phyloP scores from a whole-genome alignment of 1,140 invertebrate genomes.

The Bicyclus anynana region DNA sequence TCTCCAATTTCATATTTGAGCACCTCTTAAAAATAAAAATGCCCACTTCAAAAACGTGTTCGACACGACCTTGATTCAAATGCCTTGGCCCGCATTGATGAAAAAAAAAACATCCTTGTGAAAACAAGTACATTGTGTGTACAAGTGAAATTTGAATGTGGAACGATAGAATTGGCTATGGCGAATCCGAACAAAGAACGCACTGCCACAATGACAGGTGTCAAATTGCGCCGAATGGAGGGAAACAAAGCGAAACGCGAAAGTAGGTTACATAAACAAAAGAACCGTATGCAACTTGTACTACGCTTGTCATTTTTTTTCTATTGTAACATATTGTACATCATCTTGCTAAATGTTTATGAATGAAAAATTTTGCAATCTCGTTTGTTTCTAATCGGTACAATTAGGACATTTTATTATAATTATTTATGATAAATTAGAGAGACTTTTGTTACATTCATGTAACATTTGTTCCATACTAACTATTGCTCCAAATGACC shows the following conservation, averaged over 20 bases:
- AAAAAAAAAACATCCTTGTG: slow-evolving; percentile 36
- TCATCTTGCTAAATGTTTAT: not conserved
- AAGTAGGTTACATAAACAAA: slow-evolving; percentile 45
- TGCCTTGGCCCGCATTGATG: slow-evolving; percentile 27
- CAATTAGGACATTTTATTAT: too few relatives aligned
- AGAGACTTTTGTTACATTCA: too few relatives aligned
- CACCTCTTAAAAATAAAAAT: not conserved
- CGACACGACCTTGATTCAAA: slow-evolving; percentile 25
- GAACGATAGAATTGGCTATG: slow-evolving; percentile 24
- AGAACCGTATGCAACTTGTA: not conserved
- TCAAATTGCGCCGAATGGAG: slow-evolving; percentile 36
- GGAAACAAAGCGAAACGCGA: slow-evolving; percentile 41
- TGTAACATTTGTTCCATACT: too few relatives aligned
- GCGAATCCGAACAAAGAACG: slow-evolving; percentile 38
- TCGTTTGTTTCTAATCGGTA: too few relatives aligned
- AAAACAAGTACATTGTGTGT: slow-evolving; percentile 32
- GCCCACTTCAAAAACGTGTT: not conserved
- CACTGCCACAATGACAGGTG: slow-evolving; percentile 43
- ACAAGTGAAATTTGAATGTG: slow-evolving; percentile 30
- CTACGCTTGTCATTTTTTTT: slow-evolving; percentile 2
- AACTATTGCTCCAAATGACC: too few relatives aligned
- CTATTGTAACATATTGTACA: not conserved
- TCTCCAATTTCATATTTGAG: not conserved
- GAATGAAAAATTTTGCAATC: not conserved
- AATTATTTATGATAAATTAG: too few relatives aligned